phyloP scores from a whole-genome alignment of 37 sponge, comb jelly and placozoan species.

The Oopsacas minuta region DNA sequence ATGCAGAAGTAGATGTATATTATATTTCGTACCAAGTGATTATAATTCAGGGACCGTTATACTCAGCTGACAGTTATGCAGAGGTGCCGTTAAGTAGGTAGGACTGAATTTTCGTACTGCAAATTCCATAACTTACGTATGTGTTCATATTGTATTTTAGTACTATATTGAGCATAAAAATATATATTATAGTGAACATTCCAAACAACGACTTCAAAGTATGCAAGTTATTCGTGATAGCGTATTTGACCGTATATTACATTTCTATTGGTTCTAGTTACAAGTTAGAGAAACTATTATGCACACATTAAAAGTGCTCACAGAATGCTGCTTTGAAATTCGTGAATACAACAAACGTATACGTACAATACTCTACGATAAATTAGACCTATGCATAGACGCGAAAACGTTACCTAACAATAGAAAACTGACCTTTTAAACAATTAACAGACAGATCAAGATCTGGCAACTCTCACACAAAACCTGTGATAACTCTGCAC shows the following conservation, averaged over 20 bases:
- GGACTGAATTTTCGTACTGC: too few species aligned
- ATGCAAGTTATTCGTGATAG: not conserved
- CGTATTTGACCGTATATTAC: not conserved
- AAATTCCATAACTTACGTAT: too few species aligned
- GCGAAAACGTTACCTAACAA: slow-evolving; percentile 22
- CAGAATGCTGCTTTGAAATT: slow-evolving; percentile 24
- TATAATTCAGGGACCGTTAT: too few species aligned
- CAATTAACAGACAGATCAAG: slow-evolving; percentile 54
- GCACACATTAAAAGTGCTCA: slow-evolving; percentile 32
- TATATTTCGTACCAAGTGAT: too few species aligned
- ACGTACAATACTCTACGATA: slow-evolving; percentile 27
- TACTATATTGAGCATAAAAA: too few species aligned
- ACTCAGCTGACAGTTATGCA: too few species aligned
- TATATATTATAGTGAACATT: too few species aligned
- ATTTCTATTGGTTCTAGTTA: not conserved
- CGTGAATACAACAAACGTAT: slow-evolving; percentile 45
- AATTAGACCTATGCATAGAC: slow-evolving; percentile 27
- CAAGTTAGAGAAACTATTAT: slow-evolving; percentile 31
- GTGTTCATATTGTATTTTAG: too few species aligned
- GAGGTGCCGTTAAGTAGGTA: too few species aligned
- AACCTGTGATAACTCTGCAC: slow-evolving; percentile 40
- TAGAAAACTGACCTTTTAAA: slow-evolving; percentile 35
- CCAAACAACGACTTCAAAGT: too few species aligned
- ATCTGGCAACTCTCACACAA: slow-evolving; percentile 57
- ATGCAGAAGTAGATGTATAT: too few species aligned